Base-by-base conservation (phyloP, 1,140 invertebrate species). In the Drosophila rufa region DNA sequence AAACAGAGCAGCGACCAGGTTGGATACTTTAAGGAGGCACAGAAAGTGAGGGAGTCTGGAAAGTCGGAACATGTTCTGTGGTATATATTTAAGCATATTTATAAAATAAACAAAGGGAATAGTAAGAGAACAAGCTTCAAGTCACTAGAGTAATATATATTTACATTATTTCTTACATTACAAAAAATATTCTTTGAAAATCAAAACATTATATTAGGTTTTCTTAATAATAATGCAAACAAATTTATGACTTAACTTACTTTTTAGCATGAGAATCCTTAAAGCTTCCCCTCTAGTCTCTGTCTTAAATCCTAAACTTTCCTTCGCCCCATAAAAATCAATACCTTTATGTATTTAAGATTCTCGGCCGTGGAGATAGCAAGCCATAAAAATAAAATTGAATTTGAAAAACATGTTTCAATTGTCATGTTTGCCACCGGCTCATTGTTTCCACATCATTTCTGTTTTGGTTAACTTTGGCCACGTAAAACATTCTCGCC, bases 381-480 rank as follows among this genome's bases (percentile, higher is more conserved):
- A 59, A 70, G 55, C 5, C 65, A 70, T 79, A 66, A 75, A 66
- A 38, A 53, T 57, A 53, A 46, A 60, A 43, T 76, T 30, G 50
- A 45, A 78, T 71, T 79, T 79, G 46, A 73, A 73, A 73, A 73
- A 45, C 69, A 73, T 73, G 67, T 73, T 73, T 73, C 69, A 73
- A 73, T 73, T 73, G 69, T 73, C 69, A 60, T 55, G 51, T 69
- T 51, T 36, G 51, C 67, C 27, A 55, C 14, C 56, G 45, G 67
- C 76, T 79, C 76, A 79, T 79, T 62, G 67, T 79, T 79, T 79
- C 75, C 76, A 71, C 76, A 79, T 79, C 55, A 79, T 79, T 79
- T 79, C 14, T 64, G 55, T 53, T 71, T 79, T 43, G 69, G 51
- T 73, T 73, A 73, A 73, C 69, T 71, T 73, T 73, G 30, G 30